Conservation (phyloP, 2,113 vertebrate genomes). For the Nothocercus nigrocapillus region DNA sequence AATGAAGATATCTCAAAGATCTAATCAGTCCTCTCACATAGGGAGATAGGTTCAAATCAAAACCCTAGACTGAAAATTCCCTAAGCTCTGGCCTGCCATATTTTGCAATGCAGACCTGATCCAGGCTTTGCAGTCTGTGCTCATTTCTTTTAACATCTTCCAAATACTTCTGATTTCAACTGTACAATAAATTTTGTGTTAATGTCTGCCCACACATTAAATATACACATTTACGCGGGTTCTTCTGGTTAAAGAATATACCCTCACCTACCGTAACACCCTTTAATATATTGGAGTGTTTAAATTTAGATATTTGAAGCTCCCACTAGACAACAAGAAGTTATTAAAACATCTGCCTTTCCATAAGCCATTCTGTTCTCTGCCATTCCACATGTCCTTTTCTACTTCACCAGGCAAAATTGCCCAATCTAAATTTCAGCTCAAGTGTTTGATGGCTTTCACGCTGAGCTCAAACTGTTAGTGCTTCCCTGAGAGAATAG, state of each 20-base stretch:
- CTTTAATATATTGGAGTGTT: constrained; percentile 66
- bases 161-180: constrained; percentile 6
- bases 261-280: not conserved
- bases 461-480: constrained; percentile 87
- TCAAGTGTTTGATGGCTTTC: constrained; percentile 89
- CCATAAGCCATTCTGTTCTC: constrained; percentile 78
- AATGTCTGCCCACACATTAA: not conserved
- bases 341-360: constrained; percentile 87
- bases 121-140: not conserved
- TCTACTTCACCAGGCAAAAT: constrained; percentile 87
- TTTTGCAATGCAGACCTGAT: not conserved
- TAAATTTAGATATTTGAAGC: constrained; percentile 75
- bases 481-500: constrained; percentile 85
- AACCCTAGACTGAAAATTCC: not conserved
- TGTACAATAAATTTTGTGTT: not conserved
- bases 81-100: not conserved
- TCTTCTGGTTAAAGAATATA: not conserved
- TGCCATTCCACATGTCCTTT: constrained; percentile 82
- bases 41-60: not conserved
- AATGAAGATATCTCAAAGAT: not conserved
- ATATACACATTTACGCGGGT: not conserved
- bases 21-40: not conserved
- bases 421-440: constrained; percentile 89
- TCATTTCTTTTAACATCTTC: not conserved
- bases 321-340: constrained; percentile 75